Percentiles rank a stretch among this genome's conserved stretches.
Evolutionary conservation across 2,797 vertebrate genomes (phyloP).

Genomic region (Lepus townsendii): DNA sequence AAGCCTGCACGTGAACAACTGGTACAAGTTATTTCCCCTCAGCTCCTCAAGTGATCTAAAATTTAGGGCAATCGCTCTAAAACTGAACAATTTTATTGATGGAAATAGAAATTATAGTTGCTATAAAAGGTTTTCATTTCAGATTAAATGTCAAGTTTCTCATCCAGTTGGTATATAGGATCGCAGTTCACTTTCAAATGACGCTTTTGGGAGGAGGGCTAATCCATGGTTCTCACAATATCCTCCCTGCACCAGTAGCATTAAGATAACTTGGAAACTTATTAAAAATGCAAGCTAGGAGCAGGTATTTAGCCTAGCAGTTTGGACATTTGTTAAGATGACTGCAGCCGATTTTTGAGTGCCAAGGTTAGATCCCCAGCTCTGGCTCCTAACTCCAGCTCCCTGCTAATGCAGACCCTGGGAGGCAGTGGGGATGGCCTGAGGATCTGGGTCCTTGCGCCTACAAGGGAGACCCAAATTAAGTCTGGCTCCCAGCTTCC

Average conservation of each 20-base stretch:
- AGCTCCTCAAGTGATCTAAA: not conserved
- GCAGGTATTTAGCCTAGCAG: too few species aligned
- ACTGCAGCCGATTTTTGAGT: too few species aligned
- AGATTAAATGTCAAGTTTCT: slow-evolving; percentile 33
- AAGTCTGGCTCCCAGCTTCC: too few species aligned
- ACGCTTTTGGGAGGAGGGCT: not conserved
- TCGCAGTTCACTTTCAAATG: slow-evolving; percentile 13
- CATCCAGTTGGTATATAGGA: not conserved
- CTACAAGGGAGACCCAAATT: too few species aligned
- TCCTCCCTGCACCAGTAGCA: not conserved
- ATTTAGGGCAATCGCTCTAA: not conserved
- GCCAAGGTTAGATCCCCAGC: too few species aligned
- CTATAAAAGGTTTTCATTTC: not conserved
- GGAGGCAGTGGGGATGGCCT: too few species aligned
- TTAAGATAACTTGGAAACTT: not conserved
- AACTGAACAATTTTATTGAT: not conserved
- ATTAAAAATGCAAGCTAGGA: not conserved
- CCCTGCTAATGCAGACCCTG: too few species aligned
- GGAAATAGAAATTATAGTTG: not conserved
- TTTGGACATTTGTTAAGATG: too few species aligned
- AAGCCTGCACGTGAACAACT: not conserved
- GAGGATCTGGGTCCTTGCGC: too few species aligned
- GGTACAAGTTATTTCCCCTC: not conserved
- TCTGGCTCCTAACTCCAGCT: too few species aligned
- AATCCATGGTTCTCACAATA: not conserved